Base-by-base conservation (phyloP, 2,797 vertebrate genomes). In the Lycodopsis pacificus region DNA sequence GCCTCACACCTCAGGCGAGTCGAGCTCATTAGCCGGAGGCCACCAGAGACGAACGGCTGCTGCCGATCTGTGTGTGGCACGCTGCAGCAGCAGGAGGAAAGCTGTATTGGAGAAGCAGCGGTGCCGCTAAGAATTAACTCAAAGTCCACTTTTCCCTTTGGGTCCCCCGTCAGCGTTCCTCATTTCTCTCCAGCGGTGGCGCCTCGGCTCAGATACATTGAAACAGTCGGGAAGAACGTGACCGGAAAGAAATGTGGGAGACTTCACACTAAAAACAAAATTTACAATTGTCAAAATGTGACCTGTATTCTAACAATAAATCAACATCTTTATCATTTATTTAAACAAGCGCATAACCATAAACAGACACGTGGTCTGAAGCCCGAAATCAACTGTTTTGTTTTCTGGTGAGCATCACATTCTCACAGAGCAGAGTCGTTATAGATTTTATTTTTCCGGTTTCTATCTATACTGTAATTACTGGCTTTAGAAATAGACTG, bases 381-480 rank as follows among this genome's bases (percentile, higher is more conserved):
- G 72, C 79, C 69, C 65, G 65, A 65, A 78, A 77, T 51, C 40
- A 58, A 38, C 36, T 38, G 25, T 67, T 69, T 42, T 64, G 40
- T 77, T 67, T 65, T 40, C 34, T 68, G 57, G 20, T 71, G 27
- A 62, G 22, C 32, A 9, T 22, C 53, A 32, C 34, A 71, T 58
- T 57, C 71, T 81, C 66, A 44, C 53, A 49, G 36, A 30, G 63
- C 48, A 77, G n/a, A n/a, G n/a, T n/a, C n/a, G 69, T 72, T 79
- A 48, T 9, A 82, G 69, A 70, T 65, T 65, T 72, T 34, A 1
- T 30, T 2, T 40, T 57, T 65, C 73, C 75, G 71, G 42, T 63
- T 82, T 82, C 80, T 70, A 59, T 84, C 83, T 75, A 22, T 66
- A 68, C 73, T 81, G 69, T 81, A 90, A 91, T 88, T 88, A 86